These are phyloP conservation scores for Operophtera brumata DNA, from an alignment of 2,888 invertebrate genomes.

Conservation along the genomic window DNA sequence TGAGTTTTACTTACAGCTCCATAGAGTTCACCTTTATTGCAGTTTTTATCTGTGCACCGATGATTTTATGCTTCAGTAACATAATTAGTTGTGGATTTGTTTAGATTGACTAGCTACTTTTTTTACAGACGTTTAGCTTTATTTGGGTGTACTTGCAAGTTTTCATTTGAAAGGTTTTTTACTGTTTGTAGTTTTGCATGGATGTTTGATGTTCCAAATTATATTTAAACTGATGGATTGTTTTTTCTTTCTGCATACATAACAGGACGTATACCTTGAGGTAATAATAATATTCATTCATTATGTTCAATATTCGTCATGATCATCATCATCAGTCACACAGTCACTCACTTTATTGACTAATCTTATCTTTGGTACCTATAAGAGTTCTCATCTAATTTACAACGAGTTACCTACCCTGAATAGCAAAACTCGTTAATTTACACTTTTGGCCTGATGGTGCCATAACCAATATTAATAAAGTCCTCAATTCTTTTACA, in stretches of 20 bases:
- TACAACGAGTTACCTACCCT: too few species aligned
- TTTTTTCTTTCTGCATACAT: conserved; percentile 53
- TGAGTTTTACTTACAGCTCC: conserved; percentile 11
- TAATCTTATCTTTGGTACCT: neutral
- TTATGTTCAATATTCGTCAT: conserved; percentile 2
- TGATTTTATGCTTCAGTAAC: conserved; percentile 20
- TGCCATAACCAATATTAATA: neutral
- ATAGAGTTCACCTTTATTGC: conserved; percentile 32
- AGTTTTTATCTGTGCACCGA: conserved; percentile 24
- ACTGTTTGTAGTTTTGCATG: conserved; percentile 37
- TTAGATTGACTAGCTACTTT: conserved; percentile 2
- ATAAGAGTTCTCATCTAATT: too few species aligned
- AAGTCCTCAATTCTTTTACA: conserved; percentile 51
- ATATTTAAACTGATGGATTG: conserved; percentile 31
- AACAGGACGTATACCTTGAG: conserved; percentile 77
- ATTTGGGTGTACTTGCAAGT: conserved; percentile 3
- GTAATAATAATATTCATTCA: conserved; percentile 44
- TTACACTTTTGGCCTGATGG: too few species aligned
- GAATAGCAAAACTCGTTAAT: too few species aligned
- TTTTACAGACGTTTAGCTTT: conserved; percentile 7
- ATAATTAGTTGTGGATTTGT: neutral
- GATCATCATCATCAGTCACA: neutral
- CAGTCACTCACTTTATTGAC: neutral
- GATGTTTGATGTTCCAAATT: conserved; percentile 27
- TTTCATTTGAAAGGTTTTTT: conserved; percentile 12